A percentile compares a stretch with the other conserved stretches of the same genome.
Evolutionary conservation across 2,113 vertebrate species (phyloP).

Genomic region (Sceloporus undulatus): DNA sequence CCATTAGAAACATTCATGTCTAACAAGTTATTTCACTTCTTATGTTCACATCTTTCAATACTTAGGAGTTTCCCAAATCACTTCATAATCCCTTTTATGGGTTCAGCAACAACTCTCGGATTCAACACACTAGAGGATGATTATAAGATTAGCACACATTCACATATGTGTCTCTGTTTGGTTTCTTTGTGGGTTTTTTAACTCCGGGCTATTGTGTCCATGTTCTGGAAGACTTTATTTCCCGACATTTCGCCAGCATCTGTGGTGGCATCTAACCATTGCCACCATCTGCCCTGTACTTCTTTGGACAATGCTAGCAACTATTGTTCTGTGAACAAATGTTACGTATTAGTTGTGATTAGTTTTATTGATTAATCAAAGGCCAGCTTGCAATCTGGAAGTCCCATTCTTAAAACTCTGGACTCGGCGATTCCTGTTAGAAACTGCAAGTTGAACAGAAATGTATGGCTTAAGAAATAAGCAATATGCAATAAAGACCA

Average conservation of each 20-base stretch:
- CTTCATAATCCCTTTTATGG: background rate
- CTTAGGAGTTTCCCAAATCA: background rate
- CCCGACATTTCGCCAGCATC: no score
- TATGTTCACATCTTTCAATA: background rate
- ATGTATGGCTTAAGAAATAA: background rate
- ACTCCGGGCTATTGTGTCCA: no score
- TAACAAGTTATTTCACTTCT: background rate
- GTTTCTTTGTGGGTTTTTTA: no score
- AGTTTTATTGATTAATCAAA: background rate
- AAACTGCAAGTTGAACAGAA: no score
- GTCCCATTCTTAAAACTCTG: background rate
- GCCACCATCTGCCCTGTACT: no score
- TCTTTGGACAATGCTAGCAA: no score
- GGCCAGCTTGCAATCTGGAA: background rate
- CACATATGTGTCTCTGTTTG: no score
- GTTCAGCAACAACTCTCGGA: no score
- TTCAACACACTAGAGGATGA: no score
- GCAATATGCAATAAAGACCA: background rate
- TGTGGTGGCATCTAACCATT: no score
- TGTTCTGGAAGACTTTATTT: no score
- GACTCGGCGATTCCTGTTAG: background rate
- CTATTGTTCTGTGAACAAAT: background rate
- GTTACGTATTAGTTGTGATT: background rate
- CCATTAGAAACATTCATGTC: background rate
- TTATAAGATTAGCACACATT: no score